These are phyloP conservation scores for Selenia dentaria DNA, from an alignment of 2,888 invertebrate genomes.

Conservation along the genomic window DNA sequence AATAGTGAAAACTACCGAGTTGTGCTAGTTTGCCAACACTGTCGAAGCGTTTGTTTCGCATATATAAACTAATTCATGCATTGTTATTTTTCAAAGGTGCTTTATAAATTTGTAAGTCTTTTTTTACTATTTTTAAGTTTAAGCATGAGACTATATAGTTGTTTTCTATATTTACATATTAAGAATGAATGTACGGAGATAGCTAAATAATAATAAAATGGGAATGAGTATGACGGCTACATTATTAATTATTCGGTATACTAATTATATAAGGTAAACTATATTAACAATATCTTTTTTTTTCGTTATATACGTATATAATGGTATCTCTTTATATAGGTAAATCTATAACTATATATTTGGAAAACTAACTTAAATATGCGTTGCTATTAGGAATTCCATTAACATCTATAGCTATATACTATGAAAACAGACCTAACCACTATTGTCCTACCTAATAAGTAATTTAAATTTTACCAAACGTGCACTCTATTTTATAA, in stretches of 20 bases:
- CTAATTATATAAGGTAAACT: neutral
- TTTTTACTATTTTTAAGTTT: no score
- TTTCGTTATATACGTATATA: no score
- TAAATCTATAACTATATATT: neutral
- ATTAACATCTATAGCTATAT: neutral
- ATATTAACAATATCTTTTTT: neutral
- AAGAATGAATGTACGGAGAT: slow-evolving; percentile 27
- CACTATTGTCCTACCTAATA: neutral
- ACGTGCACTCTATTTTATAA: neutral
- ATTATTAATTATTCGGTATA: slow-evolving; percentile 7
- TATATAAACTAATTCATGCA: no score
- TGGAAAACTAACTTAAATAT: neutral
- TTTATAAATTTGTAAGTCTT: no score
- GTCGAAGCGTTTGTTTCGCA: no score
- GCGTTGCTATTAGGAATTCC: no score
- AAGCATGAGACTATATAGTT: no score
- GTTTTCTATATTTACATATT: slow-evolving; percentile 1
- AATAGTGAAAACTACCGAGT: neutral
- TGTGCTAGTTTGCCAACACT: neutral
- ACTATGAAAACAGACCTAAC: neutral
- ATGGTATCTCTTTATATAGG: no score
- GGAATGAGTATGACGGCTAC: slow-evolving; percentile 38
- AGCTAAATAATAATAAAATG: slow-evolving; percentile 50
- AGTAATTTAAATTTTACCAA: neutral
- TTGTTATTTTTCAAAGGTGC: no score